A percentile compares a stretch with the other conserved stretches of the same genome.
Conservation (phyloP, 2,888 invertebrate genomes). For the Noctua pronuba region DNA sequence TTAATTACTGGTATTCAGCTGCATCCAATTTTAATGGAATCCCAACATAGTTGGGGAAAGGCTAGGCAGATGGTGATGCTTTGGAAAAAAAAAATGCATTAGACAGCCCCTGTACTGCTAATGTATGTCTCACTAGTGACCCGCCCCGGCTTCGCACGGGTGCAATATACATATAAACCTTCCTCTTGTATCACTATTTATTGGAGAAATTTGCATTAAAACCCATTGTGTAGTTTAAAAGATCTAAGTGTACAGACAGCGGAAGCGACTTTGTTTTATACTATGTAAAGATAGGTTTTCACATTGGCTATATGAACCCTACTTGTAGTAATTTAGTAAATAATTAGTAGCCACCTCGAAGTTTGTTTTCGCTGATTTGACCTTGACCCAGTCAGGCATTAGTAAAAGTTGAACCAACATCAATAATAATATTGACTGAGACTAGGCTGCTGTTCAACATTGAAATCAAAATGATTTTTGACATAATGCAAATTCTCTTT, state of each 20-base stretch:
- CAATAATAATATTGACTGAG: not conserved
- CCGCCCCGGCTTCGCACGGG: too few relatives aligned
- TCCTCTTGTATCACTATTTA: too few relatives aligned
- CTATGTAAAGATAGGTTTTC: too few relatives aligned
- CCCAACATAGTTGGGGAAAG: too few relatives aligned
- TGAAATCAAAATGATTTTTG: not conserved
- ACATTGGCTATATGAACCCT: not conserved
- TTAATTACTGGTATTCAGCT: not conserved
- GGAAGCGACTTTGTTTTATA: too few relatives aligned
- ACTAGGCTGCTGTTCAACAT: not conserved
- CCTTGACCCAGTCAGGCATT: conserved; percentile 12
- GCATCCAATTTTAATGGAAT: not conserved
- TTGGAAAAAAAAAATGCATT: not conserved
- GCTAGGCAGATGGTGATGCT: not conserved
- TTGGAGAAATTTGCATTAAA: too few relatives aligned
- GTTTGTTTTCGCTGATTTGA: conserved; percentile 3
- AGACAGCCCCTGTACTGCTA: not conserved
- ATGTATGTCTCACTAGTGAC: not conserved
- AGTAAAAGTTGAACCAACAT: conserved; percentile 18
- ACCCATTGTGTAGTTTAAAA: too few relatives aligned
- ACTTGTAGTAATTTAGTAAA: not conserved
- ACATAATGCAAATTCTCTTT: not conserved
- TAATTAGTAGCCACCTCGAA: not conserved
- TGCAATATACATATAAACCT: too few relatives aligned
- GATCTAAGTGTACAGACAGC: too few relatives aligned